phyloP scores from a whole-genome alignment of 2,113 vertebrate species.

The Oceanodroma tethys region DNA sequence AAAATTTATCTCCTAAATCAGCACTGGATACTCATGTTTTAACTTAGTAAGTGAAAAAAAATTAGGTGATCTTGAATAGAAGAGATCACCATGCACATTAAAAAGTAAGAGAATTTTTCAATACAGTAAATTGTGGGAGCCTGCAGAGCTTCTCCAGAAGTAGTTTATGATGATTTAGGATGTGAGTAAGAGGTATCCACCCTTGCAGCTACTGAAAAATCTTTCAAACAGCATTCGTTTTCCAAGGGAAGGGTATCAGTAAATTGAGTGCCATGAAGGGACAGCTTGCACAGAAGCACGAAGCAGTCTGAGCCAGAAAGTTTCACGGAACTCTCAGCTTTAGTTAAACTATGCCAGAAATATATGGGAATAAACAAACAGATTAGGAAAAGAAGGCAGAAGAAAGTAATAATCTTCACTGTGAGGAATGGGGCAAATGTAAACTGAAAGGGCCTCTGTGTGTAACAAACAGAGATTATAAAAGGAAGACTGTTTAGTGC shows the following conservation, averaged over 20 bases:
- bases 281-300: neutral
- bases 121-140: neutral
- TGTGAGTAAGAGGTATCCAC: neutral
- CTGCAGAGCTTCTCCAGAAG: neutral
- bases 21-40: neutral
- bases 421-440: slow-evolving; percentile 25
- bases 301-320: neutral
- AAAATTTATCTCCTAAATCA: neutral
- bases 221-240: neutral
- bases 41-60: neutral
- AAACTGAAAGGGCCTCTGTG: slow-evolving; percentile 32
- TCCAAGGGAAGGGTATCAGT: neutral
- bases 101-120: neutral
- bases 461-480: neutral
- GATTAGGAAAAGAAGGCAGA: slow-evolving; percentile 37
- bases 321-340: slow-evolving; percentile 37
- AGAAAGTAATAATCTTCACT: slow-evolving; percentile 50
- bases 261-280: neutral
- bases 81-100: neutral
- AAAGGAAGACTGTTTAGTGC: slow-evolving; percentile 30
- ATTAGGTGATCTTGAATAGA: neutral
- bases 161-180: neutral
- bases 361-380: slow-evolving; percentile 61
- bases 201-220: neutral
- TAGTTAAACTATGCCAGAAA: slow-evolving; percentile 38